Base-by-base conservation (phyloP, 1,140 invertebrate genomes). In the Caenorhabditis briggsae region DNA sequence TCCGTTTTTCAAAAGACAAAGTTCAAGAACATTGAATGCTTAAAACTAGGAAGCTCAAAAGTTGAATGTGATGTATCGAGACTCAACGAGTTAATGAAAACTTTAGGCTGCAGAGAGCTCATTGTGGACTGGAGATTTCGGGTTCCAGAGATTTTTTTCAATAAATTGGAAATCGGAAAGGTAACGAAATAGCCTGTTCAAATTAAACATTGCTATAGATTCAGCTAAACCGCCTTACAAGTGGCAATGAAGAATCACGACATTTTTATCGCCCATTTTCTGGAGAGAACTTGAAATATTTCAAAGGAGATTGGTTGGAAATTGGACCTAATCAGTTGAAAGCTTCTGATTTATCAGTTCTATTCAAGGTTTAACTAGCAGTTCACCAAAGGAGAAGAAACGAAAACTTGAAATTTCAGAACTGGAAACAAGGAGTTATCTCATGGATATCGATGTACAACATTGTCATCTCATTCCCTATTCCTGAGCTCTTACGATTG, bases 1-100 rank as follows among this genome's bases (percentile, higher is more conserved):
- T 18, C 11, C 16, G n/a, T 70, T 18, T 18, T 70, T 43, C 33
- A 70, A 70, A 70, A 70, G 9, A 70, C 41, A 43, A 46, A 18
- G 5, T 70, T 70, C 33, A 70, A 0, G 43, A 12, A 46, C 8
- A 46, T 70, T 16, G 41, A 16, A 16, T 70, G 64, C 43, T 46
- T 70, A 33, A 70, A 70, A 70, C 23, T 70, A 1, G 64, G 64
- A 70, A 70, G 64, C n/a, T 70, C 64, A 46, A 70, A 70, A 70
- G 41, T 70, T 12, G 64, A 70, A 16, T 70, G 64, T 46, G 64
- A 70, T 16, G 64, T 70, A 3, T 5, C 64, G 8, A 70, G 18
- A 18, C 18, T 70, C 8, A 46, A 12, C 7, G 41, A 70, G 8
- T 70, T 43, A 5, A 70, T 70, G 64, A 46, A 43, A 18, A 6